Evolutionary conservation across 1,140 invertebrate genomes (phyloP).

Genomic region (Brachystomella parvula): DNA sequence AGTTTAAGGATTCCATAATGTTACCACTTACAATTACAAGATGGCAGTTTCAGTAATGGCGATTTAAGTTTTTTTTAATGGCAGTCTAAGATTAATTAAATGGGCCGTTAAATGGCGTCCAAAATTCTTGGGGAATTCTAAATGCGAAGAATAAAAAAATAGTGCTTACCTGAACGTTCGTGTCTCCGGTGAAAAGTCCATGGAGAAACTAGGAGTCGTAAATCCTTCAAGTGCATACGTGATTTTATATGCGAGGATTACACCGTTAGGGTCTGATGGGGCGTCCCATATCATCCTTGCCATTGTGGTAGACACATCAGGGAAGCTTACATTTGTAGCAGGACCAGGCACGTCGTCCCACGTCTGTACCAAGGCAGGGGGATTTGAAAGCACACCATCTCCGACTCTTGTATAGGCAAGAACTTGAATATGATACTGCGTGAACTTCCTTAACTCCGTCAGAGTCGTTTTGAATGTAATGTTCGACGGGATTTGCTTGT

Average conservation of each 20-base stretch:
- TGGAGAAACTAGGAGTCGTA: constrained; percentile 61
- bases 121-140: constrained; percentile 18
- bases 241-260: constrained; percentile 83
- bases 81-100: too few species aligned
- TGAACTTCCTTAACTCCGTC: constrained; percentile 50
- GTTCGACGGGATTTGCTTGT: neutral
- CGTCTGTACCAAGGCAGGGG: constrained; percentile 73
- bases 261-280: constrained; percentile 89
- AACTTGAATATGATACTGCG: constrained; percentile 86
- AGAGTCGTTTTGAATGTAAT: constrained; percentile 50
- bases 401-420: constrained; percentile 88
- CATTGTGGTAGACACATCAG: constrained; percentile 83
- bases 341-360: constrained; percentile 89
- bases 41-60: too few species aligned
- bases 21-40: too few species aligned
- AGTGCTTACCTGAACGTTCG: constrained; percentile 63
- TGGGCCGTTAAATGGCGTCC: too few species aligned
- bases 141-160: neutral
- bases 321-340: constrained; percentile 90
- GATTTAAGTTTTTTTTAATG: too few species aligned
- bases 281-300: constrained; percentile 92
- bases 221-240: constrained; percentile 69
- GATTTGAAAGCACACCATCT: constrained; percentile 77
- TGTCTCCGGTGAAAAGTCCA: constrained; percentile 74
- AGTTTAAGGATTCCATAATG: too few species aligned